A percentile compares a stretch with the other conserved stretches of the same genome.
These are phyloP conservation scores for Fragum fragum DNA, from an alignment of 2,888 invertebrate genomes.

Conservation along the genomic window DNA sequence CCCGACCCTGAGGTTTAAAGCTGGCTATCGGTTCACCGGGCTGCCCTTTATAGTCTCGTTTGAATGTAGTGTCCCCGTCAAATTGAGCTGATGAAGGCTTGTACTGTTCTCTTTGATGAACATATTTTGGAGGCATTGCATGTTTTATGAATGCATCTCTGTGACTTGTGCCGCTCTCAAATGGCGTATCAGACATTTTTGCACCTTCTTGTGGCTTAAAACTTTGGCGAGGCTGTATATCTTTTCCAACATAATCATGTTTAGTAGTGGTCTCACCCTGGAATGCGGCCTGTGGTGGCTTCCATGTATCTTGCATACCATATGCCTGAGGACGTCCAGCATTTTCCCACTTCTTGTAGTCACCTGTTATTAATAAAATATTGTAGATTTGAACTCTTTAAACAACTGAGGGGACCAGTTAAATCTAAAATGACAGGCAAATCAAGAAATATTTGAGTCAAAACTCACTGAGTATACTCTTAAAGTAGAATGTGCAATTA, in stretches of 20 bases:
- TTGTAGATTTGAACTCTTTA: too few relatives aligned
- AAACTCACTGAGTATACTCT: too few relatives aligned
- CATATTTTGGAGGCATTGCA: constrained; percentile 78
- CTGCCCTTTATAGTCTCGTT: constrained; percentile 80
- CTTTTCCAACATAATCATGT: constrained; percentile 82
- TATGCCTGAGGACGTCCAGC: constrained; percentile 69
- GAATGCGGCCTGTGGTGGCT: constrained; percentile 83
- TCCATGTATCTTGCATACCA: constrained; percentile 74
- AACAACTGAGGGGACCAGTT: too few relatives aligned
- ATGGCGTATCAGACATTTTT: constrained; percentile 82
- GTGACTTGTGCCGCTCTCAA: constrained; percentile 85
- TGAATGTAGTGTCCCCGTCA: constrained; percentile 84
- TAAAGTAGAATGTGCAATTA: too few relatives aligned
- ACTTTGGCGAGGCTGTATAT: constrained; percentile 76
- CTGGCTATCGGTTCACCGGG: constrained; percentile 75
- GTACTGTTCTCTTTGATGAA: constrained; percentile 79
- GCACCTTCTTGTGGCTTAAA: constrained; percentile 83
- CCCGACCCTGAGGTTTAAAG: constrained; percentile 83
- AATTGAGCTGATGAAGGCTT: constrained; percentile 79
- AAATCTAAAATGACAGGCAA: too few relatives aligned
- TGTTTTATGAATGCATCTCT: constrained; percentile 84
- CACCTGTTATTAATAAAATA: constrained; percentile 73
- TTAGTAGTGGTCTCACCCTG: constrained; percentile 85
- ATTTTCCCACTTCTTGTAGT: constrained; percentile 84
- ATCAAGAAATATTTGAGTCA: too few relatives aligned